A percentile compares a stretch with the other conserved stretches of the same genome.
These are phyloP conservation scores for Tiliacea aurago DNA, from an alignment of 2,888 invertebrate genomes.

Conservation along the genomic window DNA sequence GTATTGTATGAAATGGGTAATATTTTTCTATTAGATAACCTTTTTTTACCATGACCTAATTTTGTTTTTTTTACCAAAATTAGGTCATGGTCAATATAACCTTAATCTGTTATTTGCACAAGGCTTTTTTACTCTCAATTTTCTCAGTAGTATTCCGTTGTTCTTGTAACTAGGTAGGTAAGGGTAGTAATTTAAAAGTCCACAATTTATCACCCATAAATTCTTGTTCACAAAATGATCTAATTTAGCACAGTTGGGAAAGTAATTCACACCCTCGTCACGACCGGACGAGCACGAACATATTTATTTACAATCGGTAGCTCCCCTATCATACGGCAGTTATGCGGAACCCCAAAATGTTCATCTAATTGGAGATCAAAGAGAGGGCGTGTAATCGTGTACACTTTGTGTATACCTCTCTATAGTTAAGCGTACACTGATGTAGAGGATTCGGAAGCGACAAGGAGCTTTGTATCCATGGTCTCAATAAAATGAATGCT, in stretches of 20 bases:
- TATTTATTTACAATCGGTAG: conserved; percentile 80
- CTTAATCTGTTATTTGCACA: background rate
- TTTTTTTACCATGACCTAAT: background rate
- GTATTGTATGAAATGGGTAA: background rate
- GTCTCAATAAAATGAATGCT: background rate
- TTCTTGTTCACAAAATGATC: conserved; percentile 43
- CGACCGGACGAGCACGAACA: conserved; percentile 73
- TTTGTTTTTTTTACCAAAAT: background rate
- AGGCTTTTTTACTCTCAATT: background rate
- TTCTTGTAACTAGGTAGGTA: background rate
- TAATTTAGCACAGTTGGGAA: conserved; percentile 62
- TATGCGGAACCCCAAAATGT: conserved; percentile 88
- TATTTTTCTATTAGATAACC: background rate
- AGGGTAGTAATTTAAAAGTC: background rate
- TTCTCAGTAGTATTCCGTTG: background rate
- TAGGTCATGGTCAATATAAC: background rate
- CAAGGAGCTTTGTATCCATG: background rate
- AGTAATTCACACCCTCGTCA: conserved; percentile 66
- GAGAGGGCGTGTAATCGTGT: conserved; percentile 87
- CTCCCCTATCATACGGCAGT: conserved; percentile 77
- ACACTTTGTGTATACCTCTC: conserved; percentile 77
- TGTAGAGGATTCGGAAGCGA: conserved; percentile 71
- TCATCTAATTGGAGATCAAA: conserved; percentile 90
- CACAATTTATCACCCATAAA: conserved; percentile 38
- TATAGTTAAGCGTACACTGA: conserved; percentile 65